Base-by-base conservation (phyloP, 1,140 invertebrate genomes). In the Brachionus paranguensis region DNA sequence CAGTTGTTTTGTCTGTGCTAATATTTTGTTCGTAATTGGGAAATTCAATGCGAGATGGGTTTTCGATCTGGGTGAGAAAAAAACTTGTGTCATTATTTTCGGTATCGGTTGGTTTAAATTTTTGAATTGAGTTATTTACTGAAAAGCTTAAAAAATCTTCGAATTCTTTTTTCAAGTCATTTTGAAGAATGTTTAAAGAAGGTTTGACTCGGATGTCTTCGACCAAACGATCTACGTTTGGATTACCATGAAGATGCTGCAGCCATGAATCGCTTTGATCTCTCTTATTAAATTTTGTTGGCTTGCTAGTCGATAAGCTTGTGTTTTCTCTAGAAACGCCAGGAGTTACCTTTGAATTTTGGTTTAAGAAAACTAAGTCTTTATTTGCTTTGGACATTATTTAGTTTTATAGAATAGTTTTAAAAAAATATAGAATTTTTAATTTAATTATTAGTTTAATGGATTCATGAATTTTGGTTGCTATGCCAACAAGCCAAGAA, bases 161-260 rank as follows among this genome's bases (percentile, higher is more conserved):
- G 50, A 76, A 76, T 50, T 76, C 72, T 27, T 76, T 76, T 76
- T 76, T 76, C 5, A 76, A 53, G 24, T 50, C 45, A 50, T 76
- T 50, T 50, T 47, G 20, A 50, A 76, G 47, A 12, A 10, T 12
- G 10, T 17, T 50, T n/a, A 76, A 14, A 50, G 41, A 50, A 8
- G 72, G 45, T 50, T 76, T 24, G 24, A 50, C 41, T 5, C 72
- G 41, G 6, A 76, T 50, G 20, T 76, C 43, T 24, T 76, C n/a
- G 2, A 76, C 8, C 10, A 76, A 27, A 50, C 24, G 20, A n/a
- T 76, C 45, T 12, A 76, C 24, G 43, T 76, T 76, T 14, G 72
- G 72, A 53, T 76, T 76, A 1, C 43, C n/a, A 27, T 76, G 41
- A 24, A 50, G 14, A 20, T 43, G n/a, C 45, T 43, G 17, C n/a